Evolutionary conservation across 2,113 vertebrate genomes (phyloP), one percentile per base, ranked within the genome.

Genomic region (Mystacornis crossleyi): DNA sequence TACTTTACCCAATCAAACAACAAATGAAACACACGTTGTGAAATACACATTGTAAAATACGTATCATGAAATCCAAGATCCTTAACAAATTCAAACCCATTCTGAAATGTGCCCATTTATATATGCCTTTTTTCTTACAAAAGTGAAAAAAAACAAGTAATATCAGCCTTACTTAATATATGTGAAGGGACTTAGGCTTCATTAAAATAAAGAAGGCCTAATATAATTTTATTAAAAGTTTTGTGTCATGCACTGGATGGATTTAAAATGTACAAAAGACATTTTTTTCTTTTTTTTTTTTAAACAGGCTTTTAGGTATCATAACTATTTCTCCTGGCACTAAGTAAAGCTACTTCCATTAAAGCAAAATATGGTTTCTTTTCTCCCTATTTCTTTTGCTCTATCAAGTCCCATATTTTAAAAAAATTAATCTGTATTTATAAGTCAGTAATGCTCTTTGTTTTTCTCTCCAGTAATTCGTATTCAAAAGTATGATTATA

Each of bases 1-100:
- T 33, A 33, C 8, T 81, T 81, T 40, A 67, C 4, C 9, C 36
- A 10, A 61, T 33, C 29, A 77, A 89, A 77, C 15, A 92, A 71
- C 8, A 92, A 89, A 72, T 42, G 2, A 81, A 75, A 80, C 18
- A 51, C 0, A 2, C 3, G 18, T 12, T 0, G 3, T 48, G 4
- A 73, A 79, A 86, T 33, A 64, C 1, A 4, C 23, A 33, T 57
- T 8, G 10, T 50, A 4, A 70, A 80, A 86, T 26, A 64, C 1
- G 3, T 18, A 33, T 18, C 0, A 18, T 58, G 15, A 90, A 86
- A 89, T 60, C 18, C 15, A 75, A 75, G 9, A 67, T 43, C 13
- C 14, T 66, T 55, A 87, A 15, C 4, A 86, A 79, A 21, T 36
- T 89, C 36, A 69, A 75, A 65, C 1, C 2, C 13, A 33, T 64